A percentile compares a stretch with the other conserved stretches of the same genome.
Conservation (phyloP, 2,113 vertebrate genomes). For the Pseudonaja textilis region DNA sequence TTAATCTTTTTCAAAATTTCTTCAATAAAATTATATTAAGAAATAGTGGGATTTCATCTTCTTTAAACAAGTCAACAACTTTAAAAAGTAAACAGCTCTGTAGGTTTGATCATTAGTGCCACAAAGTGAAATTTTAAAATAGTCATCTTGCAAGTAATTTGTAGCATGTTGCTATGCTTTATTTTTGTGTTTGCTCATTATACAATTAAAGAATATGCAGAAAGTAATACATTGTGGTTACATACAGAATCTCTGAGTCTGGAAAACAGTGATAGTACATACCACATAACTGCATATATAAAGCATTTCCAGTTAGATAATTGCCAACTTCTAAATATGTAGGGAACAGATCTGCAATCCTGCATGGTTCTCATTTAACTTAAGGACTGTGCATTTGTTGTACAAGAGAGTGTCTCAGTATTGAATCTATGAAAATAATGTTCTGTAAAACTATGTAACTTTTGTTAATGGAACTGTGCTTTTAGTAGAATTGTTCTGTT, state of each 20-base stretch:
- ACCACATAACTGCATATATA: neutral
- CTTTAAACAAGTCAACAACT: neutral
- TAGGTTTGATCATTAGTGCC: neutral
- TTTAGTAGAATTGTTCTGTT: neutral
- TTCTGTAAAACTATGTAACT: neutral
- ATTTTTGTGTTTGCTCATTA: conserved; percentile 19
- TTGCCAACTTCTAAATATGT: neutral
- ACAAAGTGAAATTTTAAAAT: neutral
- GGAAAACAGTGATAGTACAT: conserved; percentile 12
- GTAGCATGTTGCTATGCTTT: neutral
- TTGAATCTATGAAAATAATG: neutral
- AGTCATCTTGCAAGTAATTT: neutral
- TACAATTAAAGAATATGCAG: conserved; percentile 14
- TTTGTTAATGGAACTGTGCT: neutral
- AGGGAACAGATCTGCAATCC: neutral
- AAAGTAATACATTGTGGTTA: neutral
- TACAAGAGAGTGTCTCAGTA: neutral
- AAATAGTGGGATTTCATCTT: neutral
- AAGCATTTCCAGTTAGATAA: neutral
- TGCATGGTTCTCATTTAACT: neutral
- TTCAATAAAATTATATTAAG: neutral
- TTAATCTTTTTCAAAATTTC: neutral
- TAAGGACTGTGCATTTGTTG: neutral
- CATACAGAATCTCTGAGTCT: neutral
- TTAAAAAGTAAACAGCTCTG: neutral